Evolutionary conservation across 1,140 invertebrate species (phyloP).

Genomic region (Adelges cooleyi): DNA sequence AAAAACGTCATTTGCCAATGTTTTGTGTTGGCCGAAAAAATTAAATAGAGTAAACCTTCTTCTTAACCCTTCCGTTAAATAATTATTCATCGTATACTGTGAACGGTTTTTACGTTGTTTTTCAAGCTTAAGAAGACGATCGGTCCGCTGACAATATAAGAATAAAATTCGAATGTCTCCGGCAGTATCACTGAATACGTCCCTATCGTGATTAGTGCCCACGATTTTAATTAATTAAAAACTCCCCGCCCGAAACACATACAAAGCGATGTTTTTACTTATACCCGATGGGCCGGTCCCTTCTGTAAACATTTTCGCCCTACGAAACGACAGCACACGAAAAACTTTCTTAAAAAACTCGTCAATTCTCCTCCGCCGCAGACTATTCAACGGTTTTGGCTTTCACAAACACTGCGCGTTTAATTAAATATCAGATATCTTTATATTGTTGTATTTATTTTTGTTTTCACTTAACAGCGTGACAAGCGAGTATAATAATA

Average conservation of each 20-base stretch:
- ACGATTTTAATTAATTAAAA: conserved; percentile 27
- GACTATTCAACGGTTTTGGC: not conserved
- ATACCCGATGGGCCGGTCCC: not conserved
- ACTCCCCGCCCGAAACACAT: not conserved
- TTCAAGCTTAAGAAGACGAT: not conserved
- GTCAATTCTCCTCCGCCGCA: not conserved
- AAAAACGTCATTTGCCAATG: not conserved
- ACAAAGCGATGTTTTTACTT: conserved; percentile 23
- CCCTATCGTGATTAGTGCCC: conserved; percentile 15
- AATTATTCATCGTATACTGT: conserved; percentile 9
- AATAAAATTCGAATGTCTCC: conserved; percentile 2
- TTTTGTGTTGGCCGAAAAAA: not conserved
- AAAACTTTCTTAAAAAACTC: not conserved
- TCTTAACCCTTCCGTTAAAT: conserved; percentile 24
- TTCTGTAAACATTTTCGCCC: not conserved
- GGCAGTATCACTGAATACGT: conserved; percentile 1
- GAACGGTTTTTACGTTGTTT: conserved; percentile 11
- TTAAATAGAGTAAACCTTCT: not conserved
- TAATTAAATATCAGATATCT: conserved; percentile 26
- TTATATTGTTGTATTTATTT: too few relatives aligned
- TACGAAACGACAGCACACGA: not conserved
- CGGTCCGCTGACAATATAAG: conserved; percentile 1
- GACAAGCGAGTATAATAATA: too few relatives aligned
- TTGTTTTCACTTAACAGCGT: too few relatives aligned
- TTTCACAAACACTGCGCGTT: conserved; percentile 26